Evolutionary conservation across 2,888 invertebrate genomes (phyloP).

Genomic region (Drosophila robusta): DNA sequence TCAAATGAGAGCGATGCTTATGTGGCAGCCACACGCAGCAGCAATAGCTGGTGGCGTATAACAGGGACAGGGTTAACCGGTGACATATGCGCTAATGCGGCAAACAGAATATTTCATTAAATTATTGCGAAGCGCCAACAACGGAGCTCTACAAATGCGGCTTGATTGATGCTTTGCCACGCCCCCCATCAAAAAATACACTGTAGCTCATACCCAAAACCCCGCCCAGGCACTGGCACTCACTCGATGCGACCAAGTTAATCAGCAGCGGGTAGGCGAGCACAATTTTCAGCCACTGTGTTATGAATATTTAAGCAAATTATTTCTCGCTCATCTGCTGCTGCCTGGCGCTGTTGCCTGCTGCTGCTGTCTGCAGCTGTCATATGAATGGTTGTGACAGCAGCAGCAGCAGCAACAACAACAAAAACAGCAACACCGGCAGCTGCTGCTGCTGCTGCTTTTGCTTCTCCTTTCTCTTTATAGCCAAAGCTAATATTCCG

Average conservation of each 20-base stretch:
- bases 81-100: conserved; percentile 30
- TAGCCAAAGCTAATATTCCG: conserved; percentile 13
- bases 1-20: conserved; percentile 37
- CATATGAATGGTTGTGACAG: conserved; percentile 58
- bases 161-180: conserved; percentile 60
- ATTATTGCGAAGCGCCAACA: conserved; percentile 53
- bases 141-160: conserved; percentile 42
- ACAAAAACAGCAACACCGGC: background rate
- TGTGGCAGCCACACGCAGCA: conserved; percentile 18
- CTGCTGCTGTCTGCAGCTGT: conserved; percentile 20
- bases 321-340: conserved; percentile 46
- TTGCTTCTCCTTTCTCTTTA: conserved; percentile 6
- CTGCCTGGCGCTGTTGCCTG: conserved; percentile 16
- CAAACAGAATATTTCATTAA: conserved; percentile 66
- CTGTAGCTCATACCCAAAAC: conserved; percentile 9
- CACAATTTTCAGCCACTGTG: conserved; percentile 40
- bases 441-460: conserved; percentile 20
- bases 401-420: conserved; percentile 47
- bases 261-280: conserved; percentile 58
- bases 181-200: background rate
- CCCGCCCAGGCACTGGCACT: background rate
- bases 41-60: background rate
- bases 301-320: conserved; percentile 72
- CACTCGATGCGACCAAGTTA: conserved; percentile 43
- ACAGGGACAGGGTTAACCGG: background rate